A percentile compares a stretch with the other conserved stretches of the same genome.
Evolutionary conservation across 2,888 invertebrate species (phyloP).

Genomic region (Leptogaster cylindrica): DNA sequence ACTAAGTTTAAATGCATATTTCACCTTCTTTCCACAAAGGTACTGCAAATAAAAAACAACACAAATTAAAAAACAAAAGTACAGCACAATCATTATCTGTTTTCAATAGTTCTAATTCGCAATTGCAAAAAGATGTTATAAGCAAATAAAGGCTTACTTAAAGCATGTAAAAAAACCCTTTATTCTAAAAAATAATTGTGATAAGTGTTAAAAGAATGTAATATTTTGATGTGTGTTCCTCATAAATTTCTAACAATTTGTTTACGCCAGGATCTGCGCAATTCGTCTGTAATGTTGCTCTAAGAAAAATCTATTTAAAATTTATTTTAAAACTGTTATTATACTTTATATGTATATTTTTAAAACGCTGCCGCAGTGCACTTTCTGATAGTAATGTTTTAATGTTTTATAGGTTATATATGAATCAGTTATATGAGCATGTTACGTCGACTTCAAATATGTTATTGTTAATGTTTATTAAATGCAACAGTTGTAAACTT

Average conservation of each 20-base stretch:
- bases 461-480: too few relatives aligned
- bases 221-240: constrained; percentile 50
- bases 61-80: too few relatives aligned
- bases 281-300: too few relatives aligned
- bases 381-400: constrained; percentile 38
- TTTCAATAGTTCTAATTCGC: too few relatives aligned
- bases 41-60: too few relatives aligned
- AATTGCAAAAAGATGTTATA: constrained; percentile 1
- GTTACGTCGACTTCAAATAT: constrained; percentile 11
- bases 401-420: constrained; percentile 25
- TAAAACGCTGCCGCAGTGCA: constrained; percentile 30
- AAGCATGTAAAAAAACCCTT: constrained; percentile 2
- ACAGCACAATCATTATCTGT: too few relatives aligned
- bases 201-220: constrained; percentile 31
- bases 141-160: background rate
- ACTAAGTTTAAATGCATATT: too few relatives aligned
- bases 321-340: too few relatives aligned
- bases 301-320: too few relatives aligned
- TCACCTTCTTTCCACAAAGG: too few relatives aligned
- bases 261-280: too few relatives aligned
- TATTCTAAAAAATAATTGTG: constrained; percentile 36
- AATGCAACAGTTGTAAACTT: too few relatives aligned
- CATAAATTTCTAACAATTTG: constrained; percentile 39
- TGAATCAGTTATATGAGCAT: constrained; percentile 21
- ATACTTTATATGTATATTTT: background rate